Base-by-base conservation (phyloP, 2,113 vertebrate genomes). In the Centropus unirufus region DNA sequence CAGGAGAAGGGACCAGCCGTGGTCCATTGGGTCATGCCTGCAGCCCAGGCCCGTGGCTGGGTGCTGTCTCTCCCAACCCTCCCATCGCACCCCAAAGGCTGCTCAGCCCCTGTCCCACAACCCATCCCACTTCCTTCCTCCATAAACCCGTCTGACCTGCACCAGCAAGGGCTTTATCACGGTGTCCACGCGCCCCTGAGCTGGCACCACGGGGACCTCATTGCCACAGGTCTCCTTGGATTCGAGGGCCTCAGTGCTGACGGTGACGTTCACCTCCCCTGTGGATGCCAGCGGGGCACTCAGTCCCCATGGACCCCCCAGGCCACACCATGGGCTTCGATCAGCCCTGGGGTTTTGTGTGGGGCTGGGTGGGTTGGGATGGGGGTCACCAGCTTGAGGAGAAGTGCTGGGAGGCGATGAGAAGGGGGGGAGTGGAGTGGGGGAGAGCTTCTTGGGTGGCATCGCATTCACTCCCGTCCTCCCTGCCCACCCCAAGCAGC, bases 121-220 rank as follows among this genome's bases (percentile, higher is more conserved):
- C 20, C 80, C 40, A 57, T 40, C 59, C 64, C 55, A 3, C 34
- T 59, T 67, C 68, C 49, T 30, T 77, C 22, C 39, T 42, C 64
- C 68, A 8, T 20, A 59, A 5, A 36, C 11, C 29, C 12, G 1
- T 69, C 95, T 82, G 58, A 96, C 96, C 96, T 97, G 91, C 79
- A 97, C 95, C 70, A 92, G 57, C 75, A 97, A 83, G 26, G 91
- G 89, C 84, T 95, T 97, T 70, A 91, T 96, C 61, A 95, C n/a
- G 0, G 91, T 96, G 89, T 97, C 96, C 83, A 88, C 12, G 0
- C 2, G 70, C 5, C 94, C 96, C 42, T 89, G 93, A 32, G 63
- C 19, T 0, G 91, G 96, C 34, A 96, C 83, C 67, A 95, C 22
- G 2, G 95, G 91, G 47, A 59, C 30, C 91, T 97, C 72, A 0